Conservation (phyloP, 2,888 invertebrate genomes). For the Ennomos quercinarius region DNA sequence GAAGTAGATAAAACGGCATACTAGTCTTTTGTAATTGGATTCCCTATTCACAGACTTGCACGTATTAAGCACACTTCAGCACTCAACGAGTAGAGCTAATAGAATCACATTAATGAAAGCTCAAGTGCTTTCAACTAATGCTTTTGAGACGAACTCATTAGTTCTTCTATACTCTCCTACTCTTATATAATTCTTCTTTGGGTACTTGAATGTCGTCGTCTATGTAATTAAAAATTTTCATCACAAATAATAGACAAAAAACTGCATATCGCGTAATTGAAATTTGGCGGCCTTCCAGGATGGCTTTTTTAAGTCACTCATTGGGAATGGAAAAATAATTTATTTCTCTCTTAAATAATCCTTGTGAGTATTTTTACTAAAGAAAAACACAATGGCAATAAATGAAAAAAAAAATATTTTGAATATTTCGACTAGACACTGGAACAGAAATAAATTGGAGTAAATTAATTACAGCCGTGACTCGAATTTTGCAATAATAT, state of each 20-base stretch:
- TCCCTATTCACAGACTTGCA: constrained; percentile 20
- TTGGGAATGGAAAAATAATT: constrained; percentile 27
- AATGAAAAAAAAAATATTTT: not conserved
- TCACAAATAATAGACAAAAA: constrained; percentile 36
- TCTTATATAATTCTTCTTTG: no score
- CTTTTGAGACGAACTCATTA: constrained; percentile 5
- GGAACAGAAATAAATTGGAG: no score
- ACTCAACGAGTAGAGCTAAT: constrained; percentile 36
- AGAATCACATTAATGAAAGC: constrained; percentile 37
- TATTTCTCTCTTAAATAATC: constrained; percentile 3
- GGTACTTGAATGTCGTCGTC: constrained; percentile 17
- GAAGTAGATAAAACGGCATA: constrained; percentile 14
- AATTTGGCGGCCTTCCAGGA: constrained; percentile 42
- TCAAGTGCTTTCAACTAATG: constrained; percentile 6
- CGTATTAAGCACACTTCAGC: constrained; percentile 28
- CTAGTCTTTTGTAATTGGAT: constrained; percentile 30
- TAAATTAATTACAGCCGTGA: no score
- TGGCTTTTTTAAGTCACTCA: constrained; percentile 7
- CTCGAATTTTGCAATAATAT: no score
- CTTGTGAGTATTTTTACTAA: not conserved
- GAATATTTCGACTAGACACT: constrained; percentile 3
- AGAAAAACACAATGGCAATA: not conserved
- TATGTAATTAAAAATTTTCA: constrained; percentile 28
- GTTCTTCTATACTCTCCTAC: no score
- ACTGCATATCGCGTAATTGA: constrained; percentile 45